Conservation (phyloP, 1,140 invertebrate genomes). For the Agrilus planipennis region DNA sequence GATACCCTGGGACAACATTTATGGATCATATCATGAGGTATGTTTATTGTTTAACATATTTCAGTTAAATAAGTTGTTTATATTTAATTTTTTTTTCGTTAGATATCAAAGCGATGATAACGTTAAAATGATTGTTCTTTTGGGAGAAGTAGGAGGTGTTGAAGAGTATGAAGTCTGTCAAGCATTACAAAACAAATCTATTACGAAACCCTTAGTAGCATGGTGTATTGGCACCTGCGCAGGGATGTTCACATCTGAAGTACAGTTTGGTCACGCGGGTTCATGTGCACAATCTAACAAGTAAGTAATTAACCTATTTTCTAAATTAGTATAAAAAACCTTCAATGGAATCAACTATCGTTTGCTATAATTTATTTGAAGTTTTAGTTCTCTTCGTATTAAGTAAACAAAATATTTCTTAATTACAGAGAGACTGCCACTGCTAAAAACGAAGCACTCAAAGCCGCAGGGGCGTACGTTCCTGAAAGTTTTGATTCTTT, state of each 20-base stretch:
- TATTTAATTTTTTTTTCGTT: slow-evolving; percentile 9
- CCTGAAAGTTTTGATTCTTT: slow-evolving; percentile 80
- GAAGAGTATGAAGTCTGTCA: slow-evolving; percentile 97
- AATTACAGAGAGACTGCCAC: slow-evolving; percentile 94
- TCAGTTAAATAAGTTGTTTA: slow-evolving; percentile 4
- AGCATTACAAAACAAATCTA: slow-evolving; percentile 65
- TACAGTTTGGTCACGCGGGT: slow-evolving; percentile 99
- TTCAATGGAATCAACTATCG: no score
- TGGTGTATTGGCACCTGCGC: slow-evolving; percentile 85
- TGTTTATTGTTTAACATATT: slow-evolving; percentile 5
- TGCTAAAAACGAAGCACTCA: slow-evolving; percentile 82
- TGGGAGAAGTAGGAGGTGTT: slow-evolving; percentile 98
- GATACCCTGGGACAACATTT: slow-evolving; percentile 97
- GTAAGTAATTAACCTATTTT: no score
- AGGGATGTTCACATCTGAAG: slow-evolving; percentile 89
- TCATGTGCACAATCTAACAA: slow-evolving; percentile 90
- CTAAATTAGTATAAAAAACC: no score
- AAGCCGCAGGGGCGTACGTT: slow-evolving; percentile 74
- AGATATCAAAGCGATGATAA: slow-evolving; percentile 58
- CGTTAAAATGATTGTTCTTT: slow-evolving; percentile 88
- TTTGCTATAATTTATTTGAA: no score
- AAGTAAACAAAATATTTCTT: no score
- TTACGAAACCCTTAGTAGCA: slow-evolving; percentile 92
- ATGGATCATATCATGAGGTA: slow-evolving; percentile 92
- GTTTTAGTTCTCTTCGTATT: no score